phyloP scores from a whole-genome alignment of 2,113 vertebrate genomes.

The Coptodon rendalli region DNA sequence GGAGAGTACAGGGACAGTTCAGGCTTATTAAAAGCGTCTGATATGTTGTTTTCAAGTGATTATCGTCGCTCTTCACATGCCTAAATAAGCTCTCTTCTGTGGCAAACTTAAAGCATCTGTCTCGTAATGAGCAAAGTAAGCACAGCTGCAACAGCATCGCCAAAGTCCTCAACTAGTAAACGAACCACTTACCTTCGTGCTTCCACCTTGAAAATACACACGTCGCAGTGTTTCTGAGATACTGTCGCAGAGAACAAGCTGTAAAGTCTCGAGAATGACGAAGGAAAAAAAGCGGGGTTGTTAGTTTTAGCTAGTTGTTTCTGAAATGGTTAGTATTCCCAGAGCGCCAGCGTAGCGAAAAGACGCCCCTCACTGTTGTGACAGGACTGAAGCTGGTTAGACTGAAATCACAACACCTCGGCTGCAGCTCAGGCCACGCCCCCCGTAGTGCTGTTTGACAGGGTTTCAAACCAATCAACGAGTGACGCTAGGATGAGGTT shows the following conservation, averaged over 20 bases:
- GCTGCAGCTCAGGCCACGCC: slow-evolving; percentile 39
- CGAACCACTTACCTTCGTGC: slow-evolving; percentile 14
- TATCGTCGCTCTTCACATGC: accelerated
- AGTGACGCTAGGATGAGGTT: accelerated
- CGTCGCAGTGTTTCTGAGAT: not conserved
- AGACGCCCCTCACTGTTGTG: slow-evolving; percentile 35
- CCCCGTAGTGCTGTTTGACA: not conserved
- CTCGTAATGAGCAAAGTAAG: not conserved
- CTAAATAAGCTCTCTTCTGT: not conserved
- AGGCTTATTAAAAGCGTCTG: not conserved
- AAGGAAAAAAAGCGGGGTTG: not conserved
- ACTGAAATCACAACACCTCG: slow-evolving; percentile 54
- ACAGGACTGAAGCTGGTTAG: slow-evolving; percentile 33
- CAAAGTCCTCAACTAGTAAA: not conserved
- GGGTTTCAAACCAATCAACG: slow-evolving; percentile 37
- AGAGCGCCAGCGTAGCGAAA: slow-evolving; percentile 24
- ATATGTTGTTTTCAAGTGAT: not conserved
- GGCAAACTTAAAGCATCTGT: not conserved
- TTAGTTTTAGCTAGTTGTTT: slow-evolving; percentile 12
- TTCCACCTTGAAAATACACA: not conserved
- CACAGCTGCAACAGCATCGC: slow-evolving; percentile 10
- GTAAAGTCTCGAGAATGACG: not conserved
- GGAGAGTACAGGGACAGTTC: not conserved
- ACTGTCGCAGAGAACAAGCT: not conserved
- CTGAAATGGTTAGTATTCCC: slow-evolving; percentile 50